These are phyloP conservation scores for Ypsolopha sequella DNA, from an alignment of 2,888 invertebrate genomes.

Conservation along the genomic window DNA sequence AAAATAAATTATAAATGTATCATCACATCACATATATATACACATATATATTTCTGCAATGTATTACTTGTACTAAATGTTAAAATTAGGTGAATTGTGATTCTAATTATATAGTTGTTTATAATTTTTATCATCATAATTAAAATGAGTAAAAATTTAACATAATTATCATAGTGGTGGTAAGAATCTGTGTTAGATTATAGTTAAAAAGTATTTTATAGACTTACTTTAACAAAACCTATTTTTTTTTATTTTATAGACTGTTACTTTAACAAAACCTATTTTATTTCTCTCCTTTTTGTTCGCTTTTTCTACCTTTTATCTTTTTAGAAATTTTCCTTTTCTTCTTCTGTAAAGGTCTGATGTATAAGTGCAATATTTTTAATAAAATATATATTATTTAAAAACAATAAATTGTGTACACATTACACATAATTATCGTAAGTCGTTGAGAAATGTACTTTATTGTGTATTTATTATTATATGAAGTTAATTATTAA, in stretches of 20 bases:
- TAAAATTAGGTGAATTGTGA: slow-evolving; percentile 65
- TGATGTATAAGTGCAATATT: background rate
- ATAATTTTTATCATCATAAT: slow-evolving; percentile 42
- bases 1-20: too few species aligned
- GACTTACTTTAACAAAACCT: background rate
- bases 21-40: background rate
- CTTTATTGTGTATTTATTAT: slow-evolving; percentile 57
- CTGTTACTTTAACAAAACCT: background rate
- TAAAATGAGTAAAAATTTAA: slow-evolving; percentile 43
- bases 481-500: slow-evolving; percentile 49
- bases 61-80: slow-evolving; percentile 31
- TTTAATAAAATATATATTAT: background rate
- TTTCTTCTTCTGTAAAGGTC: background rate
- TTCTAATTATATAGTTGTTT: slow-evolving; percentile 59
- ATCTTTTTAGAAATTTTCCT: too few species aligned
- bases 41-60: background rate
- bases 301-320: slow-evolving; percentile 10
- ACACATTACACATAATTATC: slow-evolving; percentile 38
- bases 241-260: background rate
- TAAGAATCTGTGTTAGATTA: slow-evolving; percentile 57
- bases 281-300: slow-evolving; percentile 5
- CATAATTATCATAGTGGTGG: slow-evolving; percentile 46
- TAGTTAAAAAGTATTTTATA: slow-evolving; percentile 23
- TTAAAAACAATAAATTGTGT: slow-evolving; percentile 17
- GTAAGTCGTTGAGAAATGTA: slow-evolving; percentile 54